Base-by-base conservation (phyloP, 2,888 invertebrate genomes). In the Fragum whitleyi region DNA sequence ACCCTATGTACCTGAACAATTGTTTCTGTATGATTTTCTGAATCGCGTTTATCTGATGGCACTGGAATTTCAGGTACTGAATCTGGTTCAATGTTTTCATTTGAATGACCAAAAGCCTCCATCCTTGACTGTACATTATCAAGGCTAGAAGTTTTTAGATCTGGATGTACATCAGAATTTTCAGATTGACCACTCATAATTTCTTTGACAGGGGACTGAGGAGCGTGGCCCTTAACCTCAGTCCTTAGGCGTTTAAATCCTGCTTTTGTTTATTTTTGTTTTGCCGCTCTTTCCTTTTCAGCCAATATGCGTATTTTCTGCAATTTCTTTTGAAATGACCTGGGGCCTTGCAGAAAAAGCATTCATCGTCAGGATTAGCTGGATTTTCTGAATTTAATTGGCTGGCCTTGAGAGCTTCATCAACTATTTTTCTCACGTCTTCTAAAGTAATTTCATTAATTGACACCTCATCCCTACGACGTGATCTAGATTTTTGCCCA, bases 231-330 rank as follows among this genome's bases (percentile, higher is more conserved):
- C 47, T 26, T 9, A 6, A 16, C 32, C 53, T 19, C 55, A 19
- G 23, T 21, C 74, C 51, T 74, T 74, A 21, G 2, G 19, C n/a
- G 74, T 62, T 74, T 72, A 72, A 72, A 72, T 19, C 36, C 23
- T 59, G 57, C 9, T 29, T n/a, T 9, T 51, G 3, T 23, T 23
- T 42, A 28, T 11, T 21, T n/a, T 36, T n/a, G 9, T 16, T 19
- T 36, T 36, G 14, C n/a, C 11, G 14, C n/a, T 11, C 36, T 36
- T 36, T 29, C 32, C 39, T 9, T 36, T 36, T 36, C 5, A 36
- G 7, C 39, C 65, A 61, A 14, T 14, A 32, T 14, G 16, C n/a
- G 47, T 68, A 68, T 39, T 51, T 42, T 14, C 9, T n/a, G 39
- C 51, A 68, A 28, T 68, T n/a, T n/a, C 42, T 16, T 26, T 39